These are phyloP conservation scores for Neodiprion virginianus DNA, from an alignment of 1,140 invertebrate genomes.

Conservation along the genomic window DNA sequence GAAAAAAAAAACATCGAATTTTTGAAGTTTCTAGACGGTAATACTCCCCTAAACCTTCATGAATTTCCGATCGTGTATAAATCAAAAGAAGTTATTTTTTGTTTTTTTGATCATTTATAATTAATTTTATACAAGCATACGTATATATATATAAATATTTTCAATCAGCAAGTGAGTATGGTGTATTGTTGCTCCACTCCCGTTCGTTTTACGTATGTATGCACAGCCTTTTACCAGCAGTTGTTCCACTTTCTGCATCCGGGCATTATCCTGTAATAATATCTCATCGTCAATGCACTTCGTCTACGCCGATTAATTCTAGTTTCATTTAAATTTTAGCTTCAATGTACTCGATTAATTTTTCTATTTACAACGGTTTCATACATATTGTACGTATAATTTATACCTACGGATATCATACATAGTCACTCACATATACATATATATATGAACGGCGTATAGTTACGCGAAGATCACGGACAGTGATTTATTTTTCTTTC, in stretches of 20 bases:
- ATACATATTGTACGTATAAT: not conserved
- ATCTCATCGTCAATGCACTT: not conserved
- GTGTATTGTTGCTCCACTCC: conserved; percentile 17
- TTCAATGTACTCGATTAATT: not conserved
- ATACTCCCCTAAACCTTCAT: too few species aligned
- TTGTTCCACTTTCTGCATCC: not conserved
- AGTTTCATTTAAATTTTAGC: not conserved
- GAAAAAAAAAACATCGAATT: too few species aligned
- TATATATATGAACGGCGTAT: not conserved
- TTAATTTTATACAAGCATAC: not conserved
- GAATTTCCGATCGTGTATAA: not conserved
- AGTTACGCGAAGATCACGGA: not conserved
- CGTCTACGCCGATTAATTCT: not conserved
- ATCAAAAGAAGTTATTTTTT: conserved; percentile 21
- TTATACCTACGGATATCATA: too few species aligned
- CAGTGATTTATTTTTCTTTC: too few species aligned
- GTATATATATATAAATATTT: conserved; percentile 35
- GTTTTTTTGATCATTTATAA: conserved; percentile 27
- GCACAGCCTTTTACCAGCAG: not conserved
- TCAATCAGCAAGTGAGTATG: conserved; percentile 48
- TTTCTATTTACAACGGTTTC: not conserved
- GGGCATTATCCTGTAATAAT: not conserved
- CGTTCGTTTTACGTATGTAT: not conserved
- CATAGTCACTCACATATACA: not conserved
- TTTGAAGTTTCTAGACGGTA: too few species aligned